Percentiles rank a stretch among this genome's conserved stretches.
Conservation (phyloP, 2,888 invertebrate species). For the Pherbina coryleti region DNA sequence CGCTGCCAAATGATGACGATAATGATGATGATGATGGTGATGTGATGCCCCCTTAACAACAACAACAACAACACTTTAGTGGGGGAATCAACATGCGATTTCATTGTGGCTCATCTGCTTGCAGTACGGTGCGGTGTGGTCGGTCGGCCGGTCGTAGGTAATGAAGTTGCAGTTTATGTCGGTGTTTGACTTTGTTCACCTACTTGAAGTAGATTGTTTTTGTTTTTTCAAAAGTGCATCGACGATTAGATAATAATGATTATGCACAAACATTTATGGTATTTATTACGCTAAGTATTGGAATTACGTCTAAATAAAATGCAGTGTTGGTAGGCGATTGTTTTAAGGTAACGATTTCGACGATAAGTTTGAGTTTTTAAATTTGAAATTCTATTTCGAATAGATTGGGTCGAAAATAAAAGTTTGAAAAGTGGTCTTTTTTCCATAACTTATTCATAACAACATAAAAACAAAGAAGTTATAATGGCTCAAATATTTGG, state of each 20-base stretch:
- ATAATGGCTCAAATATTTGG: too few relatives aligned
- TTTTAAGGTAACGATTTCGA: not conserved
- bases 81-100: too few relatives aligned
- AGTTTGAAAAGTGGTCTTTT: too few relatives aligned
- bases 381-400: too few relatives aligned
- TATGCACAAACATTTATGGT: slow-evolving; percentile 12
- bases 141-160: not conserved
- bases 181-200: slow-evolving; percentile 5
- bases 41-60: too few relatives aligned
- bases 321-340: not conserved
- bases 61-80: too few relatives aligned
- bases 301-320: not conserved
- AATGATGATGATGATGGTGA: too few relatives aligned
- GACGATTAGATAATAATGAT: slow-evolving; percentile 24
- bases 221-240: not conserved
- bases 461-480: too few relatives aligned
- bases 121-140: not conserved
- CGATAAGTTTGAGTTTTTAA: too few relatives aligned
- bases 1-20: not conserved
- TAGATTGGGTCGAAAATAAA: too few relatives aligned
- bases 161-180: not conserved
- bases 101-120: not conserved
- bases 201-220: not conserved
- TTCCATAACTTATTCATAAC: too few relatives aligned
- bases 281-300: slow-evolving; percentile 13